These are phyloP conservation scores for Isichthys henryi DNA, from an alignment of 2,113 vertebrate species.

Conservation along the genomic window DNA sequence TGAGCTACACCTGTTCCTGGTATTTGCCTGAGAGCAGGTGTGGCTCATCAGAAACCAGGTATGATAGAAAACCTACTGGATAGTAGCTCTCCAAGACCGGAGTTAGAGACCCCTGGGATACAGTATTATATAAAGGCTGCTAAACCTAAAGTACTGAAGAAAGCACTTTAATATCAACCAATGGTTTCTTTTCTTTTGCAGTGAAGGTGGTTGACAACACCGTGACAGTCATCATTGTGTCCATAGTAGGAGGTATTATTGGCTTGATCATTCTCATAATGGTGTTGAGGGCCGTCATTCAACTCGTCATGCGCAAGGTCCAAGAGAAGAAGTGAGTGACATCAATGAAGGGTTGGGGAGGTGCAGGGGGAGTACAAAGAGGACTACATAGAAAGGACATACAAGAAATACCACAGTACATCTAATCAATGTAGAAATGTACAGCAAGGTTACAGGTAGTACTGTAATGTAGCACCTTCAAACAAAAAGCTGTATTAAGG, in stretches of 20 bases:
- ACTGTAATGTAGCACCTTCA: neutral
- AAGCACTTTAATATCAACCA: neutral
- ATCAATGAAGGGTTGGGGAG: neutral
- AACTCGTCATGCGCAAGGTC: constrained; percentile 74
- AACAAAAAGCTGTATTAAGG: neutral
- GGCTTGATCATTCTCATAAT: constrained; percentile 77
- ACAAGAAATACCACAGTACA: neutral
- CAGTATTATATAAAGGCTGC: no score
- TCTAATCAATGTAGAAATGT: neutral
- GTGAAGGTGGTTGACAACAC: constrained; percentile 86
- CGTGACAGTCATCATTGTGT: constrained; percentile 73
- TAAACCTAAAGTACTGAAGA: neutral
- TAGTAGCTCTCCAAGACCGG: no score
- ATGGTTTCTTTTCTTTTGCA: constrained; percentile 37
- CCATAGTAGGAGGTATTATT: constrained; percentile 76
- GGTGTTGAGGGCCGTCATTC: constrained; percentile 76
- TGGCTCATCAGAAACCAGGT: no score
- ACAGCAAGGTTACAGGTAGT: neutral
- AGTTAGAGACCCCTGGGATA: no score
- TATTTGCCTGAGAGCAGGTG: no score
- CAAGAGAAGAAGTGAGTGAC: constrained; percentile 85
- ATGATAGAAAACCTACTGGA: no score
- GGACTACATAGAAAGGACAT: neutral
- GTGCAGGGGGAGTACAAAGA: neutral
- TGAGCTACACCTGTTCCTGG: no score